A percentile compares a stretch with the other conserved stretches of the same genome.
These are phyloP conservation scores for Rhegmatorhina hoffmannsi DNA, from an alignment of 2,113 vertebrate genomes.

Conservation along the genomic window DNA sequence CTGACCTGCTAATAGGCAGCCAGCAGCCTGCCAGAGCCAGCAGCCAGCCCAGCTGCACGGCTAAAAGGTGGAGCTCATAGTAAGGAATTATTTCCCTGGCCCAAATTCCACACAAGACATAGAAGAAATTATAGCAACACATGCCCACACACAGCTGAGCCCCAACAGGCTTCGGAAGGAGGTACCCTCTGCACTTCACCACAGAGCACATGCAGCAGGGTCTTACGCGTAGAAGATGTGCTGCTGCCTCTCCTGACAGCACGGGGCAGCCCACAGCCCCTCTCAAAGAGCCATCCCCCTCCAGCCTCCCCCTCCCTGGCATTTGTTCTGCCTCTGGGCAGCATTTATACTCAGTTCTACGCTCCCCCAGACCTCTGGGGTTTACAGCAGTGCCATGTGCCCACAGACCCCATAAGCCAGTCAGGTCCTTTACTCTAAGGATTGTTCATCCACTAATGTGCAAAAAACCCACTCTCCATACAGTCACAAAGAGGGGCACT, in stretches of 20 bases:
- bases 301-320: rapidly evolving
- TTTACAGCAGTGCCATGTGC: rapidly evolving
- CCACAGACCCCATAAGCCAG: rapidly evolving
- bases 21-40: background rate
- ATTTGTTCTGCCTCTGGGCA: background rate
- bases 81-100: background rate
- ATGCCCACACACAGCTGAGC: rapidly evolving
- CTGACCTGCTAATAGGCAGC: background rate
- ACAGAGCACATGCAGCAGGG: rapidly evolving
- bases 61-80: background rate
- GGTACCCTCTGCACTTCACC: rapidly evolving
- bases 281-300: rapidly evolving
- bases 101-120: background rate
- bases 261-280: background rate
- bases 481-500: rapidly evolving
- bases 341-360: no score
- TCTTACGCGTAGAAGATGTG: rapidly evolving
- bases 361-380: background rate
- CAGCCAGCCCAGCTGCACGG: background rate
- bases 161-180: rapidly evolving
- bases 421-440: rapidly evolving
- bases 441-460: rapidly evolving
- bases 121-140: rapidly evolving
- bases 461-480: rapidly evolving
- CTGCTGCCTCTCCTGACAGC: background rate